These are phyloP conservation scores for Albula glossodonta DNA, from an alignment of 2,113 vertebrate genomes.

Conservation along the genomic window DNA sequence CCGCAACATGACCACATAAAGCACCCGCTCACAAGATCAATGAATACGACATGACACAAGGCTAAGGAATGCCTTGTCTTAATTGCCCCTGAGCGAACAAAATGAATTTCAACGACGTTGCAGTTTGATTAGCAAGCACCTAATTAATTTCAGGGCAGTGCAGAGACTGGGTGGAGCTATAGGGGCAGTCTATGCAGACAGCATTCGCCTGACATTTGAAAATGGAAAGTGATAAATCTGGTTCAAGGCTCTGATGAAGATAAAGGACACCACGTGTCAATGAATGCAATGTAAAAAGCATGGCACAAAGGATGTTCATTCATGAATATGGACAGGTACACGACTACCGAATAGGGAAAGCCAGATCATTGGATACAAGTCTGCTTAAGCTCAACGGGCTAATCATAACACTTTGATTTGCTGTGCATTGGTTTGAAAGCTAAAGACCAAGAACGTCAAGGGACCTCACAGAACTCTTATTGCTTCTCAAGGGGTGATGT, in stretches of 20 bases:
- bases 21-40: conserved; percentile 13
- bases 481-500: no score
- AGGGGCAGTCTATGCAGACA: conserved; percentile 9
- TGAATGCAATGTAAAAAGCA: conserved; percentile 4
- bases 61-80: conserved; percentile 25
- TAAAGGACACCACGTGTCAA: not conserved
- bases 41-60: conserved; percentile 22
- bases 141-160: not conserved
- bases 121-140: conserved; percentile 21
- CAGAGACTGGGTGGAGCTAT: not conserved
- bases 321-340: not conserved
- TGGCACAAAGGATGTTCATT: not conserved
- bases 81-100: conserved; percentile 28
- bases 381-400: no score
- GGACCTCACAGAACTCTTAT: no score
- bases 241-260: no score
- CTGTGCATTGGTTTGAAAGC: no score
- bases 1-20: conserved; percentile 23
- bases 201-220: conserved; percentile 13
- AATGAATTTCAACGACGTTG: conserved; percentile 34
- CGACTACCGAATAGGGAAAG: not conserved
- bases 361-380: no score
- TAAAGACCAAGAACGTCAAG: no score
- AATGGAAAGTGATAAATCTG: conserved; percentile 1
- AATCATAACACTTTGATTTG: no score